phyloP scores from a whole-genome alignment of 1,140 invertebrate species.

The fruit fly (Drosophila melanogaster) region Release_6_plus_ISO1_MT NT_037436.4:21973501-21974000 shows the following conservation, averaged over 20 bases:
- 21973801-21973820: not conserved
- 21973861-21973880: too few relatives aligned
- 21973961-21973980: too few relatives aligned
- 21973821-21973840: too few relatives aligned
- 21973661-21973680: slow-evolving; percentile 64
- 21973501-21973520: slow-evolving; percentile 75
- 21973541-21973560: slow-evolving; percentile 44
- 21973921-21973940: too few relatives aligned
- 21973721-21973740: slow-evolving; percentile 53
- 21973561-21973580: not conserved
- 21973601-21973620: slow-evolving; percentile 6
- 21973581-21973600: not conserved
- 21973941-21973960: too few relatives aligned
- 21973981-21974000: not conserved
- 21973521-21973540: slow-evolving; percentile 79
- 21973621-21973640: slow-evolving; percentile 46
- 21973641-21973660: slow-evolving; percentile 79
- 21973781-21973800: not conserved
- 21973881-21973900: too few relatives aligned
- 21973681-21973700: slow-evolving; percentile 29
- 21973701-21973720: slow-evolving; percentile 61
- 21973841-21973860: too few relatives aligned
- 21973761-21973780: slow-evolving; percentile 13
- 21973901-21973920: too few relatives aligned
- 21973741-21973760: not conserved